Evolutionary conservation across 2,888 invertebrate genomes (phyloP), one percentile per base, ranked within the genome.

Genomic region (Nephrotoma guestfalica): DNA sequence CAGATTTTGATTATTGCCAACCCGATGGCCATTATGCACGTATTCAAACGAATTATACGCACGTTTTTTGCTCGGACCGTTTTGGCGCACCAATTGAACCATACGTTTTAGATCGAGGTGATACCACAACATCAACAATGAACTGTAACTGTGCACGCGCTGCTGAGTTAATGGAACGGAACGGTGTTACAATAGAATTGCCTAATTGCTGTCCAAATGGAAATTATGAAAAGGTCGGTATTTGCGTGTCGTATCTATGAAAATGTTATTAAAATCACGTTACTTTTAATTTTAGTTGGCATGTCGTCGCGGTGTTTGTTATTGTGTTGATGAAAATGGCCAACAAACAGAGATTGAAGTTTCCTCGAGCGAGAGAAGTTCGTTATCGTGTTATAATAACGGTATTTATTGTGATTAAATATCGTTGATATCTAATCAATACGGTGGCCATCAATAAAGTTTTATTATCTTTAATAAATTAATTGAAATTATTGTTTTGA

Each of bases 121-220:
- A 92, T 4, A 87, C 88, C 0, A 92, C 90, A 51, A 93, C 92
- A 9, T 88, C 90, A 0, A 88, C 89, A 0, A 94, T 94, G 93
- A 86, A 87, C 90, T 91, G 15, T 90, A 95, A 94, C 90, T 95
- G 95, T 89, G 94, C 94, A 0, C 90, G 93, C 89, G 93, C 94
- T 0, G 89, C 91, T 2, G 88, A 91, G 40, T 87, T 93, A 7
- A 91, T 94, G 90, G 89, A 89, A 0, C 89, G 90, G 18, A 88
- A 88, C n/a, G 41, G 9, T 13, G 90, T 90, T 85, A 91, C 92
- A 0, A 88, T 89, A 0, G 92, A 93, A 88, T 90, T 91, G 85
- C 95, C 95, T 0, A 90, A 91, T 0, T 95, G 95, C 89, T 93
- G 93, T 88, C 89, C 89, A 6, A 94, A 94, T 89, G 95, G 95